phyloP scores from a whole-genome alignment of 2,888 invertebrate genomes.

The Gandaritis pyraliata region DNA sequence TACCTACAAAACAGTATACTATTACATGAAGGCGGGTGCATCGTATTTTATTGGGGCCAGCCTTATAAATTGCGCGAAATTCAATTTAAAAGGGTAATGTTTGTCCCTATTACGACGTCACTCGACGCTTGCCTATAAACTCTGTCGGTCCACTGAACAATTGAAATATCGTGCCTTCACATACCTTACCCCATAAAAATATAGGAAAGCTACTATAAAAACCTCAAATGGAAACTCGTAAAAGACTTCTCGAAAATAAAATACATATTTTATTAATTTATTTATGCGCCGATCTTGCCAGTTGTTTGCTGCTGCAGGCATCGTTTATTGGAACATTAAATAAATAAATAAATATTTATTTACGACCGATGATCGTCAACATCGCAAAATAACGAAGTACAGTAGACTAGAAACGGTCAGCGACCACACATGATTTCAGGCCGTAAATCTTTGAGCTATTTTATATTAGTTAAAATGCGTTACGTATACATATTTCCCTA shows the following conservation, averaged over 20 bases:
- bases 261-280: too few relatives aligned
- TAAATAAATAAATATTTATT: too few relatives aligned
- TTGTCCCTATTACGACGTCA: slow-evolving; percentile 79
- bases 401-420: too few relatives aligned
- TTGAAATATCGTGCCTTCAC: slow-evolving; percentile 71
- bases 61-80: slow-evolving; percentile 78
- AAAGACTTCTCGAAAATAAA: slow-evolving; percentile 19
- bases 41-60: slow-evolving; percentile 69
- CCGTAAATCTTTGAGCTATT: slow-evolving; percentile 22
- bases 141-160: slow-evolving; percentile 72
- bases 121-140: slow-evolving; percentile 73
- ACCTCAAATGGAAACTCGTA: slow-evolving; percentile 25
- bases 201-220: slow-evolving; percentile 45
- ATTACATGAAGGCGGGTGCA: slow-evolving; percentile 41
- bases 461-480: slow-evolving; percentile 21
- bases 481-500: slow-evolving; percentile 21
- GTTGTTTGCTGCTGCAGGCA: too few relatives aligned
- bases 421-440: too few relatives aligned
- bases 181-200: slow-evolving; percentile 65
- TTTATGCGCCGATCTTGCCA: background rate
- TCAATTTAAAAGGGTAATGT: slow-evolving; percentile 83
- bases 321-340: background rate
- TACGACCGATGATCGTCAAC: too few relatives aligned
- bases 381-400: too few relatives aligned
- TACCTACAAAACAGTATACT: too few relatives aligned